phyloP scores from a whole-genome alignment of 2,888 invertebrate genomes.

The Drosophila neutralis region DNA sequence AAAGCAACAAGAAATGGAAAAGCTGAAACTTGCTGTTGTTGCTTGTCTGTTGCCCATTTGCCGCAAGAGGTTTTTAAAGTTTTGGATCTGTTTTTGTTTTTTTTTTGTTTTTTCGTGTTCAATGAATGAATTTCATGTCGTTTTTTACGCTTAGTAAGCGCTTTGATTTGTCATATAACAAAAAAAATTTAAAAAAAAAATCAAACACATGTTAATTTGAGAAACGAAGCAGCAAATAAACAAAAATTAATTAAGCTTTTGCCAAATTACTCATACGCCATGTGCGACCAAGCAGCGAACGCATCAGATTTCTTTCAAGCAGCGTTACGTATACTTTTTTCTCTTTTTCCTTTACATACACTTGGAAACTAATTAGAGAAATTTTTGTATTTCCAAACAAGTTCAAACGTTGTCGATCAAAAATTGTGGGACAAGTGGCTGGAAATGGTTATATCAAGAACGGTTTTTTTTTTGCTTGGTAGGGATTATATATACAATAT shows the following conservation, averaged over 20 bases:
- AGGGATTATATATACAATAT: background rate
- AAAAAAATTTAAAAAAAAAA: slow-evolving; percentile 11
- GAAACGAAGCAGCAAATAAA: slow-evolving; percentile 17
- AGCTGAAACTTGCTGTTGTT: slow-evolving; percentile 45
- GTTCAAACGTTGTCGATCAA: background rate
- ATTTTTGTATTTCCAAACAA: background rate
- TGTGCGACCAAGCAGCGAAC: slow-evolving; percentile 50
- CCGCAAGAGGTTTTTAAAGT: slow-evolving; percentile 24
- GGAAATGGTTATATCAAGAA: background rate
- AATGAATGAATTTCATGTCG: slow-evolving; percentile 70
- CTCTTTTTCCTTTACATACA: background rate
- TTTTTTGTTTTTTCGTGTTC: slow-evolving; percentile 34
- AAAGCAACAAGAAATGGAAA: slow-evolving; percentile 59
- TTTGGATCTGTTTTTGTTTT: slow-evolving; percentile 27
- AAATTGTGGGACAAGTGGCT: background rate
- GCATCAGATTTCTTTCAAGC: slow-evolving; percentile 47
- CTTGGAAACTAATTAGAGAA: background rate
- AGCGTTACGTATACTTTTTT: slow-evolving; percentile 23
- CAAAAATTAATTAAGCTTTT: slow-evolving; percentile 51
- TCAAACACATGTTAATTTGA: slow-evolving; percentile 66
- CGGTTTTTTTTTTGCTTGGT: background rate
- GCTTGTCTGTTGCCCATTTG: slow-evolving; percentile 36
- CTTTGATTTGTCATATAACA: slow-evolving; percentile 65
- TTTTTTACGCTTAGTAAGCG: slow-evolving; percentile 73
- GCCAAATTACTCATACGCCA: slow-evolving; percentile 60